Evolutionary conservation across 2,888 invertebrate genomes (phyloP).

Genomic region (Acanthosoma haemorrhoidale): DNA sequence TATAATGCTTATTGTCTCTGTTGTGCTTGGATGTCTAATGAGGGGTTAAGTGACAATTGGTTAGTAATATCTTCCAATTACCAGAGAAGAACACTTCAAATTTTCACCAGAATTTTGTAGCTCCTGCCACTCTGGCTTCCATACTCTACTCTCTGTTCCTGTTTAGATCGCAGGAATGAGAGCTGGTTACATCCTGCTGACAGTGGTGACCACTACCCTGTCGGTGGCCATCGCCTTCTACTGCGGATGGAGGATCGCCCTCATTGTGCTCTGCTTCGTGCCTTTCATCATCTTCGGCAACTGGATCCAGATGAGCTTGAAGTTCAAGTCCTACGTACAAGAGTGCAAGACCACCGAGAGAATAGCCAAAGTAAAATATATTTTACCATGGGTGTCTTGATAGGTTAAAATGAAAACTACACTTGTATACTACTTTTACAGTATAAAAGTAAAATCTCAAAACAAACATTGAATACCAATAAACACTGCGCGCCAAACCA

Average conservation of each 20-base stretch:
- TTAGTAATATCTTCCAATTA: too few species aligned
- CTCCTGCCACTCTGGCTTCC: too few species aligned
- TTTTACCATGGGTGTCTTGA: neutral
- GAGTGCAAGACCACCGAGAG: neutral
- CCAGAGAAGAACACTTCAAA: too few species aligned
- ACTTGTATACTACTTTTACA: too few species aligned
- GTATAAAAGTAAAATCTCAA: too few species aligned
- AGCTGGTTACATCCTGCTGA: constrained; percentile 45
- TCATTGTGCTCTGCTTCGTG: constrained; percentile 40
- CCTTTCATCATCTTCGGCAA: neutral
- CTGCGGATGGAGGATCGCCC: constrained; percentile 47
- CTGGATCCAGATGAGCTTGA: constrained; percentile 8
- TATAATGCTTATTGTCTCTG: too few species aligned
- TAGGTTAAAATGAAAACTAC: neutral
- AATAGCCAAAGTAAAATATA: neutral
- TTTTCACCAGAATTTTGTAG: too few species aligned
- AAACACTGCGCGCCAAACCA: too few species aligned
- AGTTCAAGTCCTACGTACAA: neutral
- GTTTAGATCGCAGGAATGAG: constrained; percentile 48
- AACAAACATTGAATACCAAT: too few species aligned
- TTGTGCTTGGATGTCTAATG: too few species aligned
- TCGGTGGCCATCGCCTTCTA: constrained; percentile 45
- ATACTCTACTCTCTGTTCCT: too few species aligned
- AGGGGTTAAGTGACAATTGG: too few species aligned
- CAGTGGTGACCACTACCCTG: constrained; percentile 45